phyloP scores from a whole-genome alignment of 2,797 vertebrate genomes.

The Gallinago solitaria region DNA sequence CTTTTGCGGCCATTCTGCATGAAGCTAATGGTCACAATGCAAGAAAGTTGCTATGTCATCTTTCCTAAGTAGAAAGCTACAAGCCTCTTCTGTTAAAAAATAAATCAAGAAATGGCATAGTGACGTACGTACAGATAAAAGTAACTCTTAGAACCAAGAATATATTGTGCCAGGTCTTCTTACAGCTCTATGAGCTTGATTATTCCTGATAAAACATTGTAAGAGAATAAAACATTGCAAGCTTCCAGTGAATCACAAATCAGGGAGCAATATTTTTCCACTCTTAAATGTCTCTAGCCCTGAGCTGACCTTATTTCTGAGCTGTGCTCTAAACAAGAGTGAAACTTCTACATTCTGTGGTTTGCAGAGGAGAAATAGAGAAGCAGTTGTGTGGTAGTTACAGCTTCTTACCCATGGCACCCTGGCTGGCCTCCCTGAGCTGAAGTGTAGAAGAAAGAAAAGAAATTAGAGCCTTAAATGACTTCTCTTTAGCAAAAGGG shows the following conservation, averaged over 20 bases:
- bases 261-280: neutral
- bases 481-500: neutral
- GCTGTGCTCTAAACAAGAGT: neutral
- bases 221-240: neutral
- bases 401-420: neutral
- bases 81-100: neutral
- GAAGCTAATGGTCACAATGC: neutral
- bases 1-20: neutral
- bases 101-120: neutral
- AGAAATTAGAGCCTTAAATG: neutral
- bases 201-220: neutral
- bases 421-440: neutral
- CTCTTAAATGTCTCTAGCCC: neutral
- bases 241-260: neutral
- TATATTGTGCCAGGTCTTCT: neutral
- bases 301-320: neutral
- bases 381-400: neutral
- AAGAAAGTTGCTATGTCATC: neutral
- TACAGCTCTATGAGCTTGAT: neutral
- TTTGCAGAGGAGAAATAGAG: neutral
- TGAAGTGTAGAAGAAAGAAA: neutral
- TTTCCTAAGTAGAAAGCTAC: neutral
- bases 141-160: neutral
- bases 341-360: neutral
- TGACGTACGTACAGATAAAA: neutral